phyloP scores from a whole-genome alignment of 2,888 invertebrate genomes.

The Arge pagana region DNA sequence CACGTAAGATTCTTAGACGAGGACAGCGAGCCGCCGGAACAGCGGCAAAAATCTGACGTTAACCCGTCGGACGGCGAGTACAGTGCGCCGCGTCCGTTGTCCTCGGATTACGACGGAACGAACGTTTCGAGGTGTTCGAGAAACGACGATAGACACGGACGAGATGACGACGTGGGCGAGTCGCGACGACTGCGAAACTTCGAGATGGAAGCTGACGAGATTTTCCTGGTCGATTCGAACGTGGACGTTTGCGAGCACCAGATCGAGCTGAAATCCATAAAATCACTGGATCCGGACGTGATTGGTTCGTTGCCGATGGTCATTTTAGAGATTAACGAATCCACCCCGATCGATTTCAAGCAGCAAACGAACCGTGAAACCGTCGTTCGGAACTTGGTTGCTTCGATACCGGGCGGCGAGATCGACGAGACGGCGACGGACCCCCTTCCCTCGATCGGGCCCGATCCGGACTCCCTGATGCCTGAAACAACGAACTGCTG shows the following conservation, averaged over 20 bases:
- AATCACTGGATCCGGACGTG: constrained; percentile 48
- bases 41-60: background rate
- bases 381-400: too few species aligned
- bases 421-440: background rate
- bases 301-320: constrained; percentile 34
- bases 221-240: constrained; percentile 51
- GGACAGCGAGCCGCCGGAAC: constrained; percentile 29
- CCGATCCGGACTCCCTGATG: constrained; percentile 16
- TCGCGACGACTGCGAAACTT: constrained; percentile 7
- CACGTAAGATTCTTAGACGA: constrained; percentile 46
- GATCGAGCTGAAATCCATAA: constrained; percentile 51
- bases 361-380: background rate
- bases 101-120: too few species aligned
- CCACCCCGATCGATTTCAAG: constrained; percentile 4
- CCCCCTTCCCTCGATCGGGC: too few species aligned
- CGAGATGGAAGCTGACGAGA: constrained; percentile 42
- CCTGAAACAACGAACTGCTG: background rate
- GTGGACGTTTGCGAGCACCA: constrained; percentile 43
- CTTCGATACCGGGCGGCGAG: background rate
- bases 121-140: too few species aligned
- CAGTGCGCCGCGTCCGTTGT: constrained; percentile 23
- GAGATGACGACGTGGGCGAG: background rate
- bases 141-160: background rate
- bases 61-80: constrained; percentile 14
- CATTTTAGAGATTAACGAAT: constrained; percentile 29